Base-by-base conservation (phyloP, 2,888 invertebrate genomes). In the Tetragonisca angustula region DNA sequence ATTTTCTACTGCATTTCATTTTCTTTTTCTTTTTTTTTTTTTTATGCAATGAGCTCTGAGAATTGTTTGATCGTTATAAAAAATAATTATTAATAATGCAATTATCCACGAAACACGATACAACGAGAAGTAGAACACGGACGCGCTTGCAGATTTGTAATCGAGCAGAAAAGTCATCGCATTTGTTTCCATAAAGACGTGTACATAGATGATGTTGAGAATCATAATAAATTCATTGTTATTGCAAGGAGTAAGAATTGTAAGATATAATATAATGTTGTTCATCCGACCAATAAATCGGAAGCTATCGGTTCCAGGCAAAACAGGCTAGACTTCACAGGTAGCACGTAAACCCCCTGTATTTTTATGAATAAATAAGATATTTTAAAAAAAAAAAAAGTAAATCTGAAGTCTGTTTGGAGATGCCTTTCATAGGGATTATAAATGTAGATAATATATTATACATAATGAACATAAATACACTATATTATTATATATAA, bases 361-460 rank as follows among this genome's bases (percentile, higher is more conserved):
- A 94, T 94, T 94, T 94, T 94, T 94, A 94, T 94, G 94, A 94
- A 94, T 94, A 94, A 94, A 94, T 94, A 94, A 94, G 92, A 94
- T 94, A 94, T 94, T 94, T 94, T 94, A 93, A 94, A 85, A 89
- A 89, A 87, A 87, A 90, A 86, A 86, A 91, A 93, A 93, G 91
- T 93, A 94, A 94, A 94, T 94, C 93, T 94, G 94, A 94, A 94
- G 94, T 94, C 94, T 94, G 94, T 93, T 94, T 94, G 94, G 94
- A 94, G 94, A 94, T 94, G 94, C 94, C 94, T 94, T 94, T 94
- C 91, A 94, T 94, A 94, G 94, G 94, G 94, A 94, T 94, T 94
- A 94, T 94, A 94, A 94, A 94, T 94, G 94, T 94, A 94, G 94
- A 94, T 94, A 94, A 93, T 94, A 94, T 94, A 94, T 94, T 94